phyloP scores from a whole-genome alignment of 2,888 invertebrate genomes.

The Lasiommata megera region DNA sequence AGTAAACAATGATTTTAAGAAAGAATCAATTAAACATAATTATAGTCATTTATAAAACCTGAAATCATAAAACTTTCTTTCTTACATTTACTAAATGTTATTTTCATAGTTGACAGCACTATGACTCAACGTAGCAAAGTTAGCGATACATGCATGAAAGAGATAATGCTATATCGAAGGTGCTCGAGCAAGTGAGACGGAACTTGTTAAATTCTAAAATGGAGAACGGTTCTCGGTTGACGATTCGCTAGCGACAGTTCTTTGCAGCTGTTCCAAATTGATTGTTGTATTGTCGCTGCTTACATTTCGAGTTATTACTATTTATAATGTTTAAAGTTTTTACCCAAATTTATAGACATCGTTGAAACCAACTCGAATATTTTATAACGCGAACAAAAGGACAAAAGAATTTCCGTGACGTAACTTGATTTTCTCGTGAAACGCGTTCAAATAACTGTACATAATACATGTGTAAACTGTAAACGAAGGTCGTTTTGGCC shows the following conservation, averaged over 20 bases:
- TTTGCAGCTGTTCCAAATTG: slow-evolving; percentile 46
- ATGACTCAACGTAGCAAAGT: slow-evolving; percentile 7
- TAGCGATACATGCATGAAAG: background rate
- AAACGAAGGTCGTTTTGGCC: slow-evolving; percentile 56
- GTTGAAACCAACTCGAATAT: slow-evolving; percentile 18
- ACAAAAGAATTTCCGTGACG: slow-evolving; percentile 60
- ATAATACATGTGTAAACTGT: slow-evolving; percentile 42
- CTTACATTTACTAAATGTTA: no score
- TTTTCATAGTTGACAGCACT: slow-evolving; percentile 21
- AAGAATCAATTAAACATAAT: no score
- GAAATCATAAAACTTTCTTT: background rate
- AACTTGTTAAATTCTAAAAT: slow-evolving; percentile 35
- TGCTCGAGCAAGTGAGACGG: slow-evolving; percentile 33
- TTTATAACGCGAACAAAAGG: slow-evolving; percentile 31
- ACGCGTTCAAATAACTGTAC: slow-evolving; percentile 45
- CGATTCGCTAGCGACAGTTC: slow-evolving; percentile 33
- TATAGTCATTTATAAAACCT: no score
- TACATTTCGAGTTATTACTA: slow-evolving; percentile 28
- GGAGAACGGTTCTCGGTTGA: slow-evolving; percentile 35
- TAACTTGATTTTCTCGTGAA: slow-evolving; percentile 62
- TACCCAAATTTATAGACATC: slow-evolving; percentile 17
- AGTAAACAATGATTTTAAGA: no score
- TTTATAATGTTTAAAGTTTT: slow-evolving; percentile 29
- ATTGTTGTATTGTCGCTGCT: slow-evolving; percentile 35
- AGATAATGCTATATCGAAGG: slow-evolving; percentile 10